phyloP scores from a whole-genome alignment of 1,140 invertebrate species.

The Yoshiicerus persimilis region DNA sequence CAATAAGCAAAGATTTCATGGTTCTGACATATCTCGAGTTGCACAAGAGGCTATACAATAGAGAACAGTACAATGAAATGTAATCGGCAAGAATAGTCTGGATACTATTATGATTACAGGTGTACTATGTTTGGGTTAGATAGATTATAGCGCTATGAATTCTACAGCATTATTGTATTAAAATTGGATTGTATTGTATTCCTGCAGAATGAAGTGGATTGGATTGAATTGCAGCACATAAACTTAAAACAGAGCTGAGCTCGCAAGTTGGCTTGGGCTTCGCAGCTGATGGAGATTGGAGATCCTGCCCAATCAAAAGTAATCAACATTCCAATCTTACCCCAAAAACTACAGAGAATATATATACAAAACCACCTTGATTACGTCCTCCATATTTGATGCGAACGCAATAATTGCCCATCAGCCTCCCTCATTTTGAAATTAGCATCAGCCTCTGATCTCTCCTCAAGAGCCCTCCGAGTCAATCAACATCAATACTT shows the following conservation, averaged over 20 bases:
- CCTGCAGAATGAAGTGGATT: neutral
- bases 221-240: neutral
- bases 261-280: neutral
- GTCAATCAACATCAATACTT: neutral
- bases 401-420: constrained; percentile 15
- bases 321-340: constrained; percentile 20
- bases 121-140: neutral
- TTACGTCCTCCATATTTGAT: constrained; percentile 17
- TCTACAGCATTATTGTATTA: neutral
- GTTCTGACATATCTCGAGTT: neutral
- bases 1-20: neutral
- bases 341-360: neutral
- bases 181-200: neutral
- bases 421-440: constrained; percentile 20
- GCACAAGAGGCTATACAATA: neutral
- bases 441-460: constrained; percentile 2
- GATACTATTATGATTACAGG: neutral
- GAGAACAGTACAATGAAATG: neutral
- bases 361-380: neutral
- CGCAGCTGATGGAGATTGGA: constrained; percentile 11
- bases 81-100: neutral
- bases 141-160: neutral
- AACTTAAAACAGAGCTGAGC: neutral
- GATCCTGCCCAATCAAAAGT: constrained; percentile 5
- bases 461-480: neutral